phyloP scores from a whole-genome alignment of 2,888 invertebrate genomes.

The Philereme transversata region DNA sequence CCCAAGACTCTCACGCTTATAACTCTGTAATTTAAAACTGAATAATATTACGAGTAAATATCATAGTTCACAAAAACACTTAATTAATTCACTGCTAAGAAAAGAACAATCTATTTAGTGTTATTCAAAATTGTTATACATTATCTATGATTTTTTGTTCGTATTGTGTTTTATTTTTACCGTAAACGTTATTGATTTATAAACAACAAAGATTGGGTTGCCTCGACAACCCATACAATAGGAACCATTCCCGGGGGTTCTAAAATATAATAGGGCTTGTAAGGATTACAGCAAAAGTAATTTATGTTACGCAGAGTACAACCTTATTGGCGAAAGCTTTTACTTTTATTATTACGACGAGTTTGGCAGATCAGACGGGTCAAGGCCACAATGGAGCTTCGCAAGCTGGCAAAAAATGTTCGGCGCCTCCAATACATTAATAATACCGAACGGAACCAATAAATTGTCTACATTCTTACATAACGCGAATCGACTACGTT shows the following conservation, averaged over 20 bases:
- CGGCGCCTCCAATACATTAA: constrained; percentile 63
- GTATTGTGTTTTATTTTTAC: no score
- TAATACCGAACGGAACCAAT: constrained; percentile 58
- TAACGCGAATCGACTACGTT: constrained; percentile 40
- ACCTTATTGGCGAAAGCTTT: constrained; percentile 70
- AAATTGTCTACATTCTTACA: constrained; percentile 59
- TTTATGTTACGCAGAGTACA: constrained; percentile 37
- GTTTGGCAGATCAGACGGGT: constrained; percentile 69
- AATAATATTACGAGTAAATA: constrained; percentile 15
- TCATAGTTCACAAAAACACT: constrained; percentile 6
- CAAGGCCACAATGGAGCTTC: constrained; percentile 62
- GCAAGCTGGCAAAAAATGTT: constrained; percentile 69
- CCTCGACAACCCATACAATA: constrained; percentile 11
- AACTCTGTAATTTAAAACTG: constrained; percentile 2
- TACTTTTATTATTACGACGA: constrained; percentile 71
- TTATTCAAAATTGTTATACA: background rate
- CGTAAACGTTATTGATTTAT: no score
- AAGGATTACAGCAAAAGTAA: constrained; percentile 34
- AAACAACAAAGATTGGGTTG: no score
- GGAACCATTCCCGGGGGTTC: constrained; percentile 2
- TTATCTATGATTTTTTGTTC: background rate
- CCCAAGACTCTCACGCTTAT: constrained; percentile 5
- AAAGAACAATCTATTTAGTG: background rate
- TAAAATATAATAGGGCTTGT: constrained; percentile 20
- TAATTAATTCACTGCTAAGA: background rate